phyloP scores from a whole-genome alignment of 2,888 invertebrate genomes.

The Lochmaea capreae region DNA sequence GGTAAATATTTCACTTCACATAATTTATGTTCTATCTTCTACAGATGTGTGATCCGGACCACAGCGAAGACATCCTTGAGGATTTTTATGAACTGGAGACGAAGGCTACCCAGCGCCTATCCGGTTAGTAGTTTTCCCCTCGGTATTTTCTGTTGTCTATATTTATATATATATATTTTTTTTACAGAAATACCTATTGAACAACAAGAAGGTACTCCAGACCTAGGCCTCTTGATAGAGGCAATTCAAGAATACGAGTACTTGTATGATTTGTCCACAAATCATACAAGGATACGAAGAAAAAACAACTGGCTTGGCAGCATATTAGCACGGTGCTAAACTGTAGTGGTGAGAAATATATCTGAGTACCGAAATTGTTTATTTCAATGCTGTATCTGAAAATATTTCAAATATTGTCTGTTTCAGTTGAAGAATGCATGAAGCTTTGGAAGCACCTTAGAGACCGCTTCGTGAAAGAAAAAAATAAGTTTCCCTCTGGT shows the following conservation, averaged over 20 bases:
- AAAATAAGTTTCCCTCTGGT: constrained; percentile 1
- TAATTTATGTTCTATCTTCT: constrained; percentile 10
- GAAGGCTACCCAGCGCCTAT: too few relatives aligned
- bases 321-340: constrained; percentile 17
- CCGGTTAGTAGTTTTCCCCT: too few relatives aligned
- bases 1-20: constrained; percentile 11
- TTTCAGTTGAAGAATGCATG: constrained; percentile 26
- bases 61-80: constrained; percentile 14
- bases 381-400: too few relatives aligned
- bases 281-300: constrained; percentile 14
- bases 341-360: too few relatives aligned
- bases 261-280: constrained; percentile 14
- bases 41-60: constrained; percentile 3
- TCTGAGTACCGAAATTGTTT: too few relatives aligned
- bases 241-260: constrained; percentile 15
- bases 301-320: constrained; percentile 14
- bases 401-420: too few relatives aligned
- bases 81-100: constrained; percentile 2
- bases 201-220: constrained; percentile 12
- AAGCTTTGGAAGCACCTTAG: constrained; percentile 22
- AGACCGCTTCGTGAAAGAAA: constrained; percentile 18
- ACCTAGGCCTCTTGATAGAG: constrained; percentile 15
- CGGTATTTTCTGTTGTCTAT: constrained; percentile 9
- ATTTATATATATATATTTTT: not conserved
- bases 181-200: constrained; percentile 9